Base-by-base conservation (phyloP, 2,888 invertebrate genomes). In the Marasmarcha lunaedactyla region DNA sequence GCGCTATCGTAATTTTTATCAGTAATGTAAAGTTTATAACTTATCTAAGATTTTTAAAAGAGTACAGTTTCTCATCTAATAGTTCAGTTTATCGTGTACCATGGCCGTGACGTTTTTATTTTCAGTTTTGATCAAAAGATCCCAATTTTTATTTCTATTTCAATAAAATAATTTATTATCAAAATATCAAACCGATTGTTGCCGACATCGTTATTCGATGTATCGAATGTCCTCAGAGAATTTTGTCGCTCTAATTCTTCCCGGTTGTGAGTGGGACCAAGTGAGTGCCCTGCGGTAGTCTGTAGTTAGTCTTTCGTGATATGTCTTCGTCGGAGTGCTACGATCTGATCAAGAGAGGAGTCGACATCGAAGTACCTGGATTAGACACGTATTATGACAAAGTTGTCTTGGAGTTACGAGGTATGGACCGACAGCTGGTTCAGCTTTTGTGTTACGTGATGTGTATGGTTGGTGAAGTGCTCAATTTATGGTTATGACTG, bases 331-430 rank as follows among this genome's bases (percentile, higher is more conserved):
- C 83, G 41, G 81, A 84, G 65, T 79, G 83, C 46, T 84, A 83
- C 65, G 81, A 81, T 55, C 67, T 84, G 51, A 84, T 84, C 55
- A 77, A 73, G 59, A 69, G 63, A 51, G 84, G 84, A 38, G 70
- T 84, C 13, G 79, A 81, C 49, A 74, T 78, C 14, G 84, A 84
- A 59, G 83, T 84, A 56, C 84, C 84, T 2, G 84, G 85, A 30
- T 61, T 85, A 54, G 85, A 86, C 44, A 65, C 71, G 46, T 87
- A 86, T 60, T 87, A 85, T 60, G 87, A 88, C 55, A 86, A 85
- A 68, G 83, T 86, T 42, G 86, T 87, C 44, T 52, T 69, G 46
- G 86, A 87, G 59, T 72, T 87, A 12, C 69, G 87, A 86, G 87
- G 87, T 87, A 71, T 56, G 74, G n/a, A n/a, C n/a, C n/a, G n/a